Evolutionary conservation across 1,140 invertebrate genomes (phyloP).

Genomic region (Aporrectodea caliginosa): DNA sequence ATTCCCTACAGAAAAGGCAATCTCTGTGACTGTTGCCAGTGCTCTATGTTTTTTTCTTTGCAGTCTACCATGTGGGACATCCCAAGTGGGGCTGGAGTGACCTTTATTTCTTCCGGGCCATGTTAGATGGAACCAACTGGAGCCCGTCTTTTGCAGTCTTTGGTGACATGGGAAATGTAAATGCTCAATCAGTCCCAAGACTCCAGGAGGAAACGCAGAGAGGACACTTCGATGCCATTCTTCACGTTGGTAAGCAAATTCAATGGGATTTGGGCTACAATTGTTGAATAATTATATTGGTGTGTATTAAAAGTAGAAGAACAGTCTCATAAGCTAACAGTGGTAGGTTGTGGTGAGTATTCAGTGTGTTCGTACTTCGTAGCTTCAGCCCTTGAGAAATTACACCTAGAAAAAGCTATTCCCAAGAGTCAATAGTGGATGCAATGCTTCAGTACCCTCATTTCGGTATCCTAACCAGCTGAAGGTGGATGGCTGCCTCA

Average conservation of each 20-base stretch:
- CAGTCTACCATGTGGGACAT: slow-evolving; percentile 81
- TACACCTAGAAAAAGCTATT: no score
- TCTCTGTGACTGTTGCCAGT: neutral
- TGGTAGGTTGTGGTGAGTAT: no score
- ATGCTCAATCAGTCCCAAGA: slow-evolving; percentile 73
- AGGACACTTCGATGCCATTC: slow-evolving; percentile 77
- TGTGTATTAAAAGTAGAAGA: no score
- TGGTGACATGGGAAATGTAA: slow-evolving; percentile 86
- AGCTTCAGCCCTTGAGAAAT: no score
- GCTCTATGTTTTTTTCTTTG: slow-evolving; percentile 26
- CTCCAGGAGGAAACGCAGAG: slow-evolving; percentile 76
- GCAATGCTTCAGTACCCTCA: no score
- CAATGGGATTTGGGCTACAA: neutral
- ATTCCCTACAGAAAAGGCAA: neutral
- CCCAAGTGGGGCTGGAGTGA: slow-evolving; percentile 70
- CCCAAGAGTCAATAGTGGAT: no score
- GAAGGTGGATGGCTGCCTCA: no score
- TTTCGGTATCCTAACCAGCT: no score
- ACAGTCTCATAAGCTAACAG: no score
- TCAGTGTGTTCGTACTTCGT: no score
- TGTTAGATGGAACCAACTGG: slow-evolving; percentile 66
- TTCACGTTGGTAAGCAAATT: slow-evolving; percentile 75
- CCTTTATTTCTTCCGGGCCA: slow-evolving; percentile 70
- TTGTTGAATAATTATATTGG: no score
- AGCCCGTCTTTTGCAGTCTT: slow-evolving; percentile 75